Conservation (phyloP, 2,888 invertebrate genomes). For the Polydrusus cervinus region DNA sequence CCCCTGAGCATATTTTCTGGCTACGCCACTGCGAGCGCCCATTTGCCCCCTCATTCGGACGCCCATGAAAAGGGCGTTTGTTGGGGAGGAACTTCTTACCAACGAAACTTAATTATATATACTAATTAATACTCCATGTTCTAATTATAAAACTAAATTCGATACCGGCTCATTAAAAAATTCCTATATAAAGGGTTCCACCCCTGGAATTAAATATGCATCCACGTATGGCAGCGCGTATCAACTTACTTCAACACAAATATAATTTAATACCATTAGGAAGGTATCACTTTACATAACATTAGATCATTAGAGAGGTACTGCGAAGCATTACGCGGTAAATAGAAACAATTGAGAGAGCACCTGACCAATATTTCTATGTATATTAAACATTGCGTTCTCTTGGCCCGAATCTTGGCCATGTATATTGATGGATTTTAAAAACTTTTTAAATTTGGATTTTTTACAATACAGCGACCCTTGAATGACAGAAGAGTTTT, state of each 20-base stretch:
- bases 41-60: no score
- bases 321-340: background rate
- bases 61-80: no score
- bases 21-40: no score
- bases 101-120: constrained; percentile 19
- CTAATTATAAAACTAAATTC: constrained; percentile 47
- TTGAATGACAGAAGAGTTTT: no score
- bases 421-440: no score
- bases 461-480: no score
- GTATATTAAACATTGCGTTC: no score
- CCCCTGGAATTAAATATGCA: constrained; percentile 47
- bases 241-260: constrained; percentile 46
- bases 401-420: no score
- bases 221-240: constrained; percentile 35
- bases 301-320: constrained; percentile 9
- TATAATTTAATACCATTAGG: constrained; percentile 42
- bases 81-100: background rate
- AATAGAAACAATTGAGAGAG: no score
- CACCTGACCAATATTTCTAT: no score
- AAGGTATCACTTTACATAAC: constrained; percentile 35
- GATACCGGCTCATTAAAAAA: constrained; percentile 48
- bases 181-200: constrained; percentile 50
- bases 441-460: no score
- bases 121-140: constrained; percentile 9
- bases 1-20: no score